phyloP scores from a whole-genome alignment of 2,113 vertebrate genomes.

The Urocitellus parryii region DNA sequence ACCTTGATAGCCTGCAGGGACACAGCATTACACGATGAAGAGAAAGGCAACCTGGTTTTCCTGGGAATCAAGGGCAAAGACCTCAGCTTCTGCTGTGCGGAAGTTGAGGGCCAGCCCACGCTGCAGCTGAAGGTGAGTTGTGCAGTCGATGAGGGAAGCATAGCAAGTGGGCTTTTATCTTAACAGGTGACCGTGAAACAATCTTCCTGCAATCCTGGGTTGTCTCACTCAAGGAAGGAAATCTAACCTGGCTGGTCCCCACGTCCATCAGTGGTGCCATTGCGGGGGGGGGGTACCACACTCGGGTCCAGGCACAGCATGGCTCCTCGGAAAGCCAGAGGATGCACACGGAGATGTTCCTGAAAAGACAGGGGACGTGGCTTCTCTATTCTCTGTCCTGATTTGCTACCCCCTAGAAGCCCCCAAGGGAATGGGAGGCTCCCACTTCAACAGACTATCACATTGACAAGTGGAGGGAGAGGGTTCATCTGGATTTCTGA shows the following conservation, averaged over 20 bases:
- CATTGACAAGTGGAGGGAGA: neutral
- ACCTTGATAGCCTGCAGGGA: slow-evolving; percentile 11
- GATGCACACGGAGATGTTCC: neutral
- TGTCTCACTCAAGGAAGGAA: neutral
- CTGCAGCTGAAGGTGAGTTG: slow-evolving; percentile 71
- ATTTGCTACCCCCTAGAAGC: neutral
- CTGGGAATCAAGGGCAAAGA: slow-evolving; percentile 12
- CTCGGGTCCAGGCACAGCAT: neutral
- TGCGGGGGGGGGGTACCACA: neutral
- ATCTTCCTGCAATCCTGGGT: neutral
- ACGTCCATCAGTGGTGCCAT: too few relatives aligned
- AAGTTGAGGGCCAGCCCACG: neutral
- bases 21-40: neutral
- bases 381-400: neutral
- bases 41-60: slow-evolving; percentile 40
- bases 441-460: neutral
- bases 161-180: neutral
- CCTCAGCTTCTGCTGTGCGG: slow-evolving; percentile 38
- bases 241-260: neutral
- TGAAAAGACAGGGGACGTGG: neutral
- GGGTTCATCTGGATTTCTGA: neutral
- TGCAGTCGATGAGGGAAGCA: neutral
- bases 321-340: neutral
- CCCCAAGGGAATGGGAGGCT: neutral
- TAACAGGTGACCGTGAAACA: neutral